Base-by-base conservation (phyloP, 2,888 invertebrate genomes). In the Arrhopalites spinosus region DNA sequence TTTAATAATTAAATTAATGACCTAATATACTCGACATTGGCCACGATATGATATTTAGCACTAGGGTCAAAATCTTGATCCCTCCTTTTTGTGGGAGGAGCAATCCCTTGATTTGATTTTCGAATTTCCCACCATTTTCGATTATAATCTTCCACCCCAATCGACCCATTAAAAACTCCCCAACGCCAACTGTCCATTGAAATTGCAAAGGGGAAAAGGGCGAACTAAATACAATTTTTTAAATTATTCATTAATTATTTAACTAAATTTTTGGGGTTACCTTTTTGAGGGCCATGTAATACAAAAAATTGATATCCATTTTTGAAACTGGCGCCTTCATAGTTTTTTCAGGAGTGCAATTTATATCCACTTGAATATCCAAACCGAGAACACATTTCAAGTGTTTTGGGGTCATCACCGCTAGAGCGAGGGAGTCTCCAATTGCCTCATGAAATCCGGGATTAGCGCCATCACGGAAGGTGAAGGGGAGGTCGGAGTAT, bases 401-500 rank as follows among this genome's bases (percentile, higher is more conserved):
- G 73, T 83, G 83, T 3, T 77, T 74, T 0, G 82, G 82, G 17
- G 80, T 83, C 27, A 79, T 75, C 11, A 82, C 84, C 0, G 85
- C 82, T 11, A 85, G 71, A 17, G 84, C 84, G 1, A 85, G 63
- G 0, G 83, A 78, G 73, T 85, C 85, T 0, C 85, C 85, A 30
- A 85, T 82, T 13, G 84, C 84, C 77, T 85, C 85, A 75, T 85
- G 85, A 76, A 85, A 85, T 59, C 93, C 93, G 81, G 94, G 93
- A 84, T 94, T 91, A 0, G 93, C 93, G 50, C 94, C 94, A 25
- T 88, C 89, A 81, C 91, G 89, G 84, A 90, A 94, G 20, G 91
- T 84, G 0, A 89, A 86, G 0, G 93, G 93, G 81, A 90, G 91
- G 78, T 91, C 86, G 83, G 90, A 90, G 84, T 93, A 94, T 80